Conservation (phyloP, 2,797 vertebrate species). For the Oryzias dopingdopingensis region DNA sequence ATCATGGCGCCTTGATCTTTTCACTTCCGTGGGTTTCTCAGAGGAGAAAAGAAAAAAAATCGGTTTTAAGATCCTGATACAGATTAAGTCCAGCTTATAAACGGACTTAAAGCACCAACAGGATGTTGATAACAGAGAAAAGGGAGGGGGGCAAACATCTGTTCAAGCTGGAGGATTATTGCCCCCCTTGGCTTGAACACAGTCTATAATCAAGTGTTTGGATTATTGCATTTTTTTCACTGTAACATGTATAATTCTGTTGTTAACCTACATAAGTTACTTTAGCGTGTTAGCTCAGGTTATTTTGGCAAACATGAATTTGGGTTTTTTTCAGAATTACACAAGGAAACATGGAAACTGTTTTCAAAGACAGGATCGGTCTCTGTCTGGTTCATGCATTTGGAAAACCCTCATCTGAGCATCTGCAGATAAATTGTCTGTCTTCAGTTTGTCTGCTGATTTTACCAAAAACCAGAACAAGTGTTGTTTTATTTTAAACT, state of each 20-base stretch:
- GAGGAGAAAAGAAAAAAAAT: background rate
- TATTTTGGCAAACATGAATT: conserved; percentile 6
- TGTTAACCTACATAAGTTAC: conserved; percentile 61
- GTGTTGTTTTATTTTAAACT: too few relatives aligned
- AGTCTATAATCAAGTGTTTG: conserved; percentile 48
- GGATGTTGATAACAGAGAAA: background rate
- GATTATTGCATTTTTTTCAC: conserved; percentile 39
- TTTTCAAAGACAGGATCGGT: too few relatives aligned
- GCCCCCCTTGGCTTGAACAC: conserved; percentile 2
- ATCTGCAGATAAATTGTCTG: too few relatives aligned
- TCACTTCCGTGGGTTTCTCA: background rate
- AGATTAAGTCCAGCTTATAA: conserved; percentile 40
- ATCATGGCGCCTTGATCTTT: background rate
- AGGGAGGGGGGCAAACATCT: conserved; percentile 33
- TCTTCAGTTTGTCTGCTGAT: too few relatives aligned
- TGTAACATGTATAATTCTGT: conserved; percentile 49
- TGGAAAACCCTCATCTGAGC: too few relatives aligned
- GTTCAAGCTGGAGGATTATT: conserved; percentile 45
- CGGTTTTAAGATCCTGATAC: background rate
- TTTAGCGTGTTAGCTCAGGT: conserved; percentile 29
- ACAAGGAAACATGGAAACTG: background rate
- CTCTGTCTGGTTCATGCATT: too few relatives aligned
- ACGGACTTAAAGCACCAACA: conserved; percentile 9
- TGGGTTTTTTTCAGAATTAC: conserved; percentile 1
- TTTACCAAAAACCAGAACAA: too few relatives aligned